A percentile compares a stretch with the other conserved stretches of the same genome.
Conservation (phyloP, 2,113 vertebrate species). For the Etia nguti region DNA sequence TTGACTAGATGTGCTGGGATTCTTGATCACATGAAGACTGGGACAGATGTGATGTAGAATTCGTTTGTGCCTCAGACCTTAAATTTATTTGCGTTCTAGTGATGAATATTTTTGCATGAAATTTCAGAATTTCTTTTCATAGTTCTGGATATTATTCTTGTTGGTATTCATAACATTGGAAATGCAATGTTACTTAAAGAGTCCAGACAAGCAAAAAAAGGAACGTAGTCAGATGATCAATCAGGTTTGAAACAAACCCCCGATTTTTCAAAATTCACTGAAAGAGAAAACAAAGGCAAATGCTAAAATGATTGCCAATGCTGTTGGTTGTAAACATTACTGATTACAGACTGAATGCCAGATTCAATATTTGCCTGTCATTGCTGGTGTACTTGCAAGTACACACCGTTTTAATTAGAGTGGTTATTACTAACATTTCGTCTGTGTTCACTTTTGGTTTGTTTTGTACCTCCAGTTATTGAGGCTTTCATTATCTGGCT, state of each 20-base stretch:
- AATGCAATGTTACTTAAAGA: not conserved
- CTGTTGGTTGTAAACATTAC: not conserved
- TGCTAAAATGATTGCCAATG: not conserved
- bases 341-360: not conserved
- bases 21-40: constrained; percentile 33
- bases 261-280: not conserved
- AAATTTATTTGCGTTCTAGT: not conserved
- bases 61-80: constrained; percentile 1
- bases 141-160: not conserved
- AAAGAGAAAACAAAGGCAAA: not conserved
- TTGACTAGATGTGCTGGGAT: constrained; percentile 31
- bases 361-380: not conserved
- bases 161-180: not conserved
- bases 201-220: not conserved
- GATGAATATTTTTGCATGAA: not conserved
- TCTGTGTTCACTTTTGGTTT: not conserved
- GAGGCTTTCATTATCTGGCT: not conserved
- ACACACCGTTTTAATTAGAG: not conserved
- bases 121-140: not conserved
- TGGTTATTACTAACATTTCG: not conserved
- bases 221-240: not conserved
- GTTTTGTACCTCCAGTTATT: not conserved
- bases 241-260: not conserved
- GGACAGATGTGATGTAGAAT: constrained; percentile 37
- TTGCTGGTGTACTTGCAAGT: not conserved